A percentile compares a stretch with the other conserved stretches of the same genome.
Evolutionary conservation across 2,797 vertebrate species (phyloP).

Genomic region (Odontamblyopus lacepedii): DNA sequence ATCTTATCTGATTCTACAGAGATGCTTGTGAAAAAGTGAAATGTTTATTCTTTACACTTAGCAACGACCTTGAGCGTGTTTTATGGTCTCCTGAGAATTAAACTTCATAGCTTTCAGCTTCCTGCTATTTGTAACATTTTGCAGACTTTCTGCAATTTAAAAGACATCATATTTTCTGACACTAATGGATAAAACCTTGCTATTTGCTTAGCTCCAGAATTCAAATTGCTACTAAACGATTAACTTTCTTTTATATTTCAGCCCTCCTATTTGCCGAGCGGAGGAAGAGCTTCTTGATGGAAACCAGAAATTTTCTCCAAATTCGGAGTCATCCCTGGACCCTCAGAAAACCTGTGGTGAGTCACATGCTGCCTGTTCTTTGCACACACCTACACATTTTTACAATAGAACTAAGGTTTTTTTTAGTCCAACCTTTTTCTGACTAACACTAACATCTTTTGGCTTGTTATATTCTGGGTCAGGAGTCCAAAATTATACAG

Average conservation of each 20-base stretch:
- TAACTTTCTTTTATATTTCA: conserved; percentile 28
- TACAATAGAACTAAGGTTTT: conserved; percentile 6
- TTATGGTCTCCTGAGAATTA: conserved; percentile 17
- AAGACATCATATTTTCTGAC: too few species aligned
- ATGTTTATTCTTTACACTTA: conserved; percentile 11
- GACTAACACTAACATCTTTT: conserved; percentile 31
- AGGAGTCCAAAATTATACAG: conserved; percentile 41
- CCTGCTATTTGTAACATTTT: too few species aligned
- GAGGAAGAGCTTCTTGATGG: conserved; percentile 84
- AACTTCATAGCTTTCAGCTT: background rate
- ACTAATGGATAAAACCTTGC: conserved; percentile 22
- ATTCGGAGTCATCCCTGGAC: conserved; percentile 84
- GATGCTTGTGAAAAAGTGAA: background rate
- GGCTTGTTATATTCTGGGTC: conserved; percentile 55
- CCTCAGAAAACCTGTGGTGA: conserved; percentile 89
- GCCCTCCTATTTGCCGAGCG: conserved; percentile 80
- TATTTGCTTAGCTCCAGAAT: conserved; percentile 19
- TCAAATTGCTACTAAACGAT: background rate
- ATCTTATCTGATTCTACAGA: conserved; percentile 18
- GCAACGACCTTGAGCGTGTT: conserved; percentile 10
- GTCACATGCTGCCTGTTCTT: conserved; percentile 26
- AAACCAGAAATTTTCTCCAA: conserved; percentile 85
- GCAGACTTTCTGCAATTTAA: too few species aligned
- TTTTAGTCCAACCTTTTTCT: conserved; percentile 17
- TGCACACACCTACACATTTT: conserved; percentile 10